Evolutionary conservation across 2,113 vertebrate genomes (phyloP).

Genomic region (Psilopsiagon aymara): DNA sequence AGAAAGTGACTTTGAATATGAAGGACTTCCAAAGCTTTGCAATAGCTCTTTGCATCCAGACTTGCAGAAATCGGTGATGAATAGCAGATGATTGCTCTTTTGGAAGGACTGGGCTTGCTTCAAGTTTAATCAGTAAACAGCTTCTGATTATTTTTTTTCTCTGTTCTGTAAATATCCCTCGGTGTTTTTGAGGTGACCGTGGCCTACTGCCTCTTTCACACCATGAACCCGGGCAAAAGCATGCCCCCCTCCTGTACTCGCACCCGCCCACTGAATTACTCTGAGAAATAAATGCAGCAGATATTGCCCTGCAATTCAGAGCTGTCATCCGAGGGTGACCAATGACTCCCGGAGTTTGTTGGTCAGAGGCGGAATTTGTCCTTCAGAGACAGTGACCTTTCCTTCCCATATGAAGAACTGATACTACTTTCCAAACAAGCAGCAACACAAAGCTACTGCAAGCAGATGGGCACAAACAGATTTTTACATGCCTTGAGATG

Average conservation of each 20-base stretch:
- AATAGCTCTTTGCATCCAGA: slow-evolving; percentile 29
- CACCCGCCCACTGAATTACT: slow-evolving; percentile 38
- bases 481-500: background rate
- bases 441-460: background rate
- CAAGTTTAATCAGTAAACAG: slow-evolving; percentile 71
- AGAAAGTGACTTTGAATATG: slow-evolving; percentile 36
- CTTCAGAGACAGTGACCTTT: slow-evolving; percentile 48
- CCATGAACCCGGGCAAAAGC: background rate
- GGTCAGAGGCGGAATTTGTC: slow-evolving; percentile 12
- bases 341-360: slow-evolving; percentile 16
- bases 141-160: slow-evolving; percentile 43
- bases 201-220: slow-evolving; percentile 52
- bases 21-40: slow-evolving; percentile 18
- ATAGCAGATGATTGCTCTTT: slow-evolving; percentile 70
- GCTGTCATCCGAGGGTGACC: slow-evolving; percentile 58
- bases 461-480: slow-evolving; percentile 15
- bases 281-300: slow-evolving; percentile 34
- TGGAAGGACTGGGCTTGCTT: slow-evolving; percentile 64
- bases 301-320: slow-evolving; percentile 46
- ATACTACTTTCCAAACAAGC: background rate
- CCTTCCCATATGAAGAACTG: background rate
- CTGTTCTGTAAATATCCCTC: slow-evolving; percentile 48
- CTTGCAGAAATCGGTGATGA: slow-evolving; percentile 61
- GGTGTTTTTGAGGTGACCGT: slow-evolving; percentile 48
- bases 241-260: background rate